A percentile compares a stretch with the other conserved stretches of the same genome.
These are phyloP conservation scores for Formica exsecta DNA, from an alignment of 1,140 invertebrate genomes.

Conservation along the genomic window DNA sequence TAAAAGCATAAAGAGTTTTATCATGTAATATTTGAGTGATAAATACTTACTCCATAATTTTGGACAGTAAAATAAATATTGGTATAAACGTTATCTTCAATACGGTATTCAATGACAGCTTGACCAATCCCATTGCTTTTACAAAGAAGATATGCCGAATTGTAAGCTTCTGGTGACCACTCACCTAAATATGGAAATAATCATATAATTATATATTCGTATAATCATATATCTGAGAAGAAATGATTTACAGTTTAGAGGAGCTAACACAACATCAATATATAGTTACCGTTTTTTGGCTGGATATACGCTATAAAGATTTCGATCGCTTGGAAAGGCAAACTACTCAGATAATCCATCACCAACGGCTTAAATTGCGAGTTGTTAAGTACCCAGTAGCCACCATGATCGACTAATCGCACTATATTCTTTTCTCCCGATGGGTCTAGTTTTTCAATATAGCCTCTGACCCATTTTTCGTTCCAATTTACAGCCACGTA, in stretches of 20 bases:
- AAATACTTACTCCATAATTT: conserved; percentile 81
- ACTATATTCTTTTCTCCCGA: conserved; percentile 92
- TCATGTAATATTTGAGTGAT: neutral
- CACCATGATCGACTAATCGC: conserved; percentile 97
- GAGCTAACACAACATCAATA: conserved; percentile 2
- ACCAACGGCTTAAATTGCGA: conserved; percentile 94
- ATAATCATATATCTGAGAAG: neutral
- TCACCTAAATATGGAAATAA: conserved; percentile 75
- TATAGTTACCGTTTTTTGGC: conserved; percentile 91
- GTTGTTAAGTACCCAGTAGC: conserved; percentile 93
- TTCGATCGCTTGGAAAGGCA: conserved; percentile 98
- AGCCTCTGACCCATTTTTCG: conserved; percentile 95
- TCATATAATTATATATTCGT: conserved; percentile 16
- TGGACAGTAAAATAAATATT: conserved; percentile 82
- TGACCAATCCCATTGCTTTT: conserved; percentile 89
- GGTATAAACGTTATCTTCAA: conserved; percentile 85
- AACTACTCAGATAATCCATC: conserved; percentile 93
- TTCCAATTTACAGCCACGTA: conserved; percentile 94
- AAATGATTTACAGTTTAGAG: neutral
- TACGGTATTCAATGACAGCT: conserved; percentile 94
- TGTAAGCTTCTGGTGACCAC: conserved; percentile 92
- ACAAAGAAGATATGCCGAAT: conserved; percentile 92
- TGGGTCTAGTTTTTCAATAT: conserved; percentile 91
- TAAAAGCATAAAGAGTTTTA: neutral
- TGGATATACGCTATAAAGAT: conserved; percentile 95